A percentile compares a stretch with the other conserved stretches of the same genome.
phyloP scores from a whole-genome alignment of 2,888 invertebrate species.

The Phymatocera aterrima region DNA sequence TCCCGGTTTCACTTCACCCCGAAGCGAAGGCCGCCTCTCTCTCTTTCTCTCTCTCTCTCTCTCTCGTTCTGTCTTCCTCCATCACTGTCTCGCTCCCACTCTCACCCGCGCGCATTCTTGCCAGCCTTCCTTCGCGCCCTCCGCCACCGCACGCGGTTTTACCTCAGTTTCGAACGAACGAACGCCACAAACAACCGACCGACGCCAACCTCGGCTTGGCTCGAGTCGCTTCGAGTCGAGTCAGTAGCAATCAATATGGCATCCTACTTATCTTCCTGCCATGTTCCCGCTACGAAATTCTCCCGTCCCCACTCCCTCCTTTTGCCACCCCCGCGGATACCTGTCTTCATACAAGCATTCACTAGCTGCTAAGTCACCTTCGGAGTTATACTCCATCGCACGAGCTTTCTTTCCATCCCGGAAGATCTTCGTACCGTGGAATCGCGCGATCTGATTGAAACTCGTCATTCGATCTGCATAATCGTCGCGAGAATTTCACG shows the following conservation, averaged over 20 bases:
- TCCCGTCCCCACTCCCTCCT: constrained; percentile 38
- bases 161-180: constrained; percentile 42
- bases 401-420: not conserved
- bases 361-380: not conserved
- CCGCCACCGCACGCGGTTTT: constrained; percentile 37
- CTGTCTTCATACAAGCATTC: constrained; percentile 18
- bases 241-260: constrained; percentile 71
- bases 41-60: constrained; percentile 52
- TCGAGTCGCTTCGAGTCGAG: constrained; percentile 51
- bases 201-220: constrained; percentile 40
- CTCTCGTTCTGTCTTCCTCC: constrained; percentile 43
- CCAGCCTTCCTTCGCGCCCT: constrained; percentile 39
- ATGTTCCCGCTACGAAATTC: constrained; percentile 54
- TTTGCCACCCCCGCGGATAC: constrained; percentile 32
- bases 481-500: no score
- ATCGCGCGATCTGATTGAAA: no score
- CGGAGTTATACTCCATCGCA: not conserved
- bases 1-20: constrained; percentile 45
- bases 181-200: constrained; percentile 42
- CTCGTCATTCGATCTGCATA: no score
- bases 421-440: no score
- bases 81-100: constrained; percentile 44
- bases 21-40: constrained; percentile 53
- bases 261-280: constrained; percentile 71
- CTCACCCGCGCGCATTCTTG: no score